Base-by-base conservation (phyloP, 1,140 invertebrate species). In the Vanessa tameamea region DNA sequence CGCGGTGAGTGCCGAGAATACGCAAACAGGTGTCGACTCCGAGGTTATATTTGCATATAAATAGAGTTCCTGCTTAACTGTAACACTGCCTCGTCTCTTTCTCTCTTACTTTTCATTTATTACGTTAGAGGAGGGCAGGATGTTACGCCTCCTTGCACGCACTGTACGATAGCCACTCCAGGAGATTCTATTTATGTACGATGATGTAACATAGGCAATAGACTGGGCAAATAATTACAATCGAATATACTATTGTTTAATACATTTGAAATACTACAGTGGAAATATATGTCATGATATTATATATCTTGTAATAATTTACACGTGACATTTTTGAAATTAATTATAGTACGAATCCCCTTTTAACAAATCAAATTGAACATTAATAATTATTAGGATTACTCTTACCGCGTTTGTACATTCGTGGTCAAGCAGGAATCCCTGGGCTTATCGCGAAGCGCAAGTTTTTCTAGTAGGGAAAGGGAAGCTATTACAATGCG, bases 31-130 rank as follows among this genome's bases (percentile, higher is more conserved):
- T 92, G 90, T 92, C 88, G 89, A 82, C 87, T 89, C 81, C 87
- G 90, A 89, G 88, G 89, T 87, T 90, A 88, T 92, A 92, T 92
- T 91, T 92, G 90, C 90, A 92, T 92, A 90, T 92, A 92, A 92
- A 92, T 92, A 92, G 90, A 92, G 90, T 92, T 91, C 88, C 90
- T 91, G 89, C 89, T 92, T 91, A 92, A 92, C 90, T 92, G 89
- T 92, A 92, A 87, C 89, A 86, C 82, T 81, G 81, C 70, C 82
- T 82, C 83, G 86, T 91, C 89, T 87, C 87, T 90, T 87, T 90
- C 85, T 82, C 84, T 84, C 90, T 81, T 81, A 77, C 78, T 81
- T 67, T 69, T 73, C 61, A 76, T 67, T 73, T 74, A 72, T 80
- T 71, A 73, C 63, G 87, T 78, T 85, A 85, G 86, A 89, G 78